Conservation (phyloP, 2,888 invertebrate genomes). For the Drosophila ustulata region DNA sequence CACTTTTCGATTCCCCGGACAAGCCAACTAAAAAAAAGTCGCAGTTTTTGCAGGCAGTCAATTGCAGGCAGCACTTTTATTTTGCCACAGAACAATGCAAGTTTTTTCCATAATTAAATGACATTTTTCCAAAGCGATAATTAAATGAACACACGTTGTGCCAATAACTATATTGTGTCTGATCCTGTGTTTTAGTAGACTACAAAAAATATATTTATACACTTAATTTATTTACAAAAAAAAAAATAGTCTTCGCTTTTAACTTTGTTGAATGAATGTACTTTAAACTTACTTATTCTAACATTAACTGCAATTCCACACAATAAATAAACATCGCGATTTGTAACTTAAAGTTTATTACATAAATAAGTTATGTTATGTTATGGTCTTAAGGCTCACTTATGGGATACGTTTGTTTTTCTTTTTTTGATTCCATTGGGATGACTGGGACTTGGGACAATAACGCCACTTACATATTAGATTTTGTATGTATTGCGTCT, state of each 20-base stretch:
- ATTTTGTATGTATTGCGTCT: slow-evolving; percentile 40
- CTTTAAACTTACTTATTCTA: too few species aligned
- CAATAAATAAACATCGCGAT: not conserved
- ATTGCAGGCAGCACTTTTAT: not conserved
- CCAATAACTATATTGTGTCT: too few species aligned
- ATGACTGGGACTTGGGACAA: slow-evolving; percentile 18
- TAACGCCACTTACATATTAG: slow-evolving; percentile 29
- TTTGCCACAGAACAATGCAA: slow-evolving; percentile 3
- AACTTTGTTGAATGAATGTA: too few species aligned
- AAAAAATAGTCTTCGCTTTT: too few species aligned
- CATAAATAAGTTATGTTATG: slow-evolving; percentile 25
- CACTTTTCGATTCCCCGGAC: slow-evolving; percentile 44
- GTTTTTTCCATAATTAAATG: not conserved
- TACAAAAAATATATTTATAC: too few species aligned
- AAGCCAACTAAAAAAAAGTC: not conserved
- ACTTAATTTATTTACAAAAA: too few species aligned
- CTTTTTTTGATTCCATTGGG: slow-evolving; percentile 49
- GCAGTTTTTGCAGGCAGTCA: slow-evolving; percentile 4
- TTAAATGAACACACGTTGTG: not conserved
- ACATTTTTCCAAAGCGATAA: not conserved
- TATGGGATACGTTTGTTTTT: slow-evolving; percentile 47
- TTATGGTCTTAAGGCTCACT: slow-evolving; percentile 46
- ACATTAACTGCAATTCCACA: not conserved
- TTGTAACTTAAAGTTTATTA: slow-evolving; percentile 35
- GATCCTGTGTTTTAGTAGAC: too few species aligned